Conservation (phyloP, 1,140 invertebrate genomes). For the Aphidius ervi region DNA sequence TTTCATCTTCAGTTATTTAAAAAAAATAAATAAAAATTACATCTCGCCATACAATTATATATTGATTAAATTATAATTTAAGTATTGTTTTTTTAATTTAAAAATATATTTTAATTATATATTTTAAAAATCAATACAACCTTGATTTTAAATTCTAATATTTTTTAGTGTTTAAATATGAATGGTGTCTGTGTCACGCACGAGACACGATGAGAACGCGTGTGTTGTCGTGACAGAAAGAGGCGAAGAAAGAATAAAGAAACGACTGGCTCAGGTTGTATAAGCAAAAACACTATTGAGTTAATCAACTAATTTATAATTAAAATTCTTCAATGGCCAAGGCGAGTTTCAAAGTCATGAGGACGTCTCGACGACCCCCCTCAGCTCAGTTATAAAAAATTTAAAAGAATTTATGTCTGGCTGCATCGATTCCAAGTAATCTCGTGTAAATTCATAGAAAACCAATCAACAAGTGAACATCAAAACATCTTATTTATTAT, state of each 20-base stretch:
- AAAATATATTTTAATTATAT: too few species aligned
- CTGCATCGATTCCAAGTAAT: conserved; percentile 48
- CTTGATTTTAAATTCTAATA: not conserved
- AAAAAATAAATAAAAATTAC: too few species aligned
- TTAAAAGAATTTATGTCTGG: conserved; percentile 38
- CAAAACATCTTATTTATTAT: too few species aligned
- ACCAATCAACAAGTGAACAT: conserved; percentile 42
- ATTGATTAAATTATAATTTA: too few species aligned
- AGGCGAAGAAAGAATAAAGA: not conserved
- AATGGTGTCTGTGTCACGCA: conserved; percentile 23
- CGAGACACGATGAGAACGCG: conserved; percentile 1
- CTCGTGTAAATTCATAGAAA: conserved; percentile 51
- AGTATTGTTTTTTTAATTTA: too few species aligned
- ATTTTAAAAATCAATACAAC: too few species aligned
- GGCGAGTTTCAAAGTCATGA: conserved; percentile 24
- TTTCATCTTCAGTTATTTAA: too few species aligned
- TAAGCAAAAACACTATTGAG: conserved; percentile 53
- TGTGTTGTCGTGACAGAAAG: too few species aligned
- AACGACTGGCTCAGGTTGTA: too few species aligned
- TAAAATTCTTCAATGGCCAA: conserved; percentile 50
- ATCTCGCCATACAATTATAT: too few species aligned
- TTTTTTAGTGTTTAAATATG: not conserved
- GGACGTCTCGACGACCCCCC: conserved; percentile 5
- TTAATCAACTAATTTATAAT: conserved; percentile 58
- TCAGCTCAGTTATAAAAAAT: conserved; percentile 22